Evolutionary conservation across 2,888 invertebrate species (phyloP).

Genomic region (Panzeria rudis): DNA sequence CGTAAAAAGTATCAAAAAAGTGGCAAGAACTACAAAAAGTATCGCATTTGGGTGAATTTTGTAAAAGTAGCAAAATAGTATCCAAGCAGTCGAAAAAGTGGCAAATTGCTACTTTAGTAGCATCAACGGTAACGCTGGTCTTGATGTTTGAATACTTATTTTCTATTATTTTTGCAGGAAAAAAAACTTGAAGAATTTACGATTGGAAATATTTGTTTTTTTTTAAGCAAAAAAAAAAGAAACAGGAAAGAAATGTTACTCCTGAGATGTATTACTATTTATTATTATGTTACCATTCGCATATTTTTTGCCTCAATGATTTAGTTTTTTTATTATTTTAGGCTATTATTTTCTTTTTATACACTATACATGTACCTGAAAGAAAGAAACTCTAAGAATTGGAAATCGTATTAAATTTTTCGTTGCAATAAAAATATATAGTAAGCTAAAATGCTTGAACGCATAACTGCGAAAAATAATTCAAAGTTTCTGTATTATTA

Average conservation of each 20-base stretch:
- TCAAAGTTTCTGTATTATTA: too few species aligned
- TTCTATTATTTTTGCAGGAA: neutral
- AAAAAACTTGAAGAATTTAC: neutral
- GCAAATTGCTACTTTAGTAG: too few species aligned
- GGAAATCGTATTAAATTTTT: neutral
- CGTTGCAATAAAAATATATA: too few species aligned
- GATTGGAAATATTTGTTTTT: neutral
- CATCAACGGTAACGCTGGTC: too few species aligned
- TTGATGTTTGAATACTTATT: neutral
- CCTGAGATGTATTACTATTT: neutral
- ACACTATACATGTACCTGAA: neutral
- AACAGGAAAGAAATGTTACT: neutral
- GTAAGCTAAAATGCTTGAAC: too few species aligned
- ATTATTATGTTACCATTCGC: neutral
- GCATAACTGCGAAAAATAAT: too few species aligned
- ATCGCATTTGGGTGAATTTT: too few species aligned
- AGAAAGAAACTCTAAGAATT: neutral
- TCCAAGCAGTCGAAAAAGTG: too few species aligned
- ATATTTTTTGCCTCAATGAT: neutral
- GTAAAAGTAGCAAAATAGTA: too few species aligned
- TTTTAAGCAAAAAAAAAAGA: neutral
- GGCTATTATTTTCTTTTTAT: neutral
- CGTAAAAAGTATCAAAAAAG: too few species aligned
- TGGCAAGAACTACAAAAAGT: too few species aligned
- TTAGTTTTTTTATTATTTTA: neutral